These are phyloP conservation scores for Ophiodon elongatus DNA, from an alignment of 2,113 vertebrate species.

Conservation along the genomic window DNA sequence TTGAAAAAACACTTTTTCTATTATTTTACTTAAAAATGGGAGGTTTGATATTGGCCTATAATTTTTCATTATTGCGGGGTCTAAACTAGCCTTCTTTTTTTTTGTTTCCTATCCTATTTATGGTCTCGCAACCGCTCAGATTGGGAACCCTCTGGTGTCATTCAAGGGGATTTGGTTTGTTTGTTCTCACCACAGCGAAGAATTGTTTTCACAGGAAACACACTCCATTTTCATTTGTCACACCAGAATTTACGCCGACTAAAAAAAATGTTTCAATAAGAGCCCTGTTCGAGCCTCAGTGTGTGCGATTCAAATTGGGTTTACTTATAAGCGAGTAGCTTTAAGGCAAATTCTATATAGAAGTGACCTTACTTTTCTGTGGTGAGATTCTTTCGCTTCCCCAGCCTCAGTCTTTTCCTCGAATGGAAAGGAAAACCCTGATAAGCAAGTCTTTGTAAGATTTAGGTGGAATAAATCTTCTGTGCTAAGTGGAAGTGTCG, in stretches of 20 bases:
- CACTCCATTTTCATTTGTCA: not conserved
- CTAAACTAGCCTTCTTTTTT: no score
- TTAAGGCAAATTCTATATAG: slow-evolving; percentile 2
- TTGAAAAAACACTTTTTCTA: no score
- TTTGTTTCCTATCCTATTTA: not conserved
- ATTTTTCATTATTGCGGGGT: no score
- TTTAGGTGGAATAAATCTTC: slow-evolving; percentile 37
- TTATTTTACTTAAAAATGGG: no score
- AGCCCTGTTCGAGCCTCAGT: not conserved
- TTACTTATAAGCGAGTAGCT: slow-evolving; percentile 9
- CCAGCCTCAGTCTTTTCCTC: not conserved
- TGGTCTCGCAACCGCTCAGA: not conserved
- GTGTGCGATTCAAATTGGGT: not conserved
- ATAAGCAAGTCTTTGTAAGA: slow-evolving; percentile 38
- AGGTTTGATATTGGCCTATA: no score
- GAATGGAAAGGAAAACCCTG: not conserved
- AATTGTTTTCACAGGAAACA: not conserved
- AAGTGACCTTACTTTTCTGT: not conserved
- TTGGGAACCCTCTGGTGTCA: not conserved
- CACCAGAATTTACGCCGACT: not conserved
- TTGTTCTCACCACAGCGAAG: not conserved
- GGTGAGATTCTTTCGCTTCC: not conserved
- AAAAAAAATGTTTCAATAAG: not conserved
- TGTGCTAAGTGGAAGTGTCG: slow-evolving; percentile 15
- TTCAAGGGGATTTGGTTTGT: not conserved